Conservation (phyloP, 2,797 vertebrate species). For the Pangasius krempfi region DNA sequence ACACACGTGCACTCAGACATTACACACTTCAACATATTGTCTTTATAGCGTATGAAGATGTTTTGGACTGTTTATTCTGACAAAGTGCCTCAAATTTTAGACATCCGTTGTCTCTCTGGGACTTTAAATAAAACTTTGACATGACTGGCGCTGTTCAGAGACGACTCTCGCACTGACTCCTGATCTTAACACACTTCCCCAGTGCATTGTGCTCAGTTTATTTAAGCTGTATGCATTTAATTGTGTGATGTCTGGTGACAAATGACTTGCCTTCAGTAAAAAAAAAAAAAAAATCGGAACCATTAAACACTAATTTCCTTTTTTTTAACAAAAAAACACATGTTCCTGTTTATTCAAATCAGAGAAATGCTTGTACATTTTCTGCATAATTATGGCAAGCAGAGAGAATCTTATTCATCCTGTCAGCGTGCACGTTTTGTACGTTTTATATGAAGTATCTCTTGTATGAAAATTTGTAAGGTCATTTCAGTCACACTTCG, state of each 20-base stretch:
- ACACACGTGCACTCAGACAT: not conserved
- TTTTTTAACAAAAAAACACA: not conserved
- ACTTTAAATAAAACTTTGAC: not conserved
- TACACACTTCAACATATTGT: not conserved
- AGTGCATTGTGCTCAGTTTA: not conserved
- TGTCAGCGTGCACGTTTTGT: not conserved
- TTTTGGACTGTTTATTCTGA: constrained; percentile 39
- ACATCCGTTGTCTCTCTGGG: not conserved
- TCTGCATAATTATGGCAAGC: not conserved
- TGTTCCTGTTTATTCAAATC: not conserved
- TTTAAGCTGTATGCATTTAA: not conserved
- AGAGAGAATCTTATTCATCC: not conserved
- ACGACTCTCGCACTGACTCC: not conserved
- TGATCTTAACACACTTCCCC: not conserved
- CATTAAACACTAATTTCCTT: constrained; percentile 18
- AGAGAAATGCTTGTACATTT: not conserved
- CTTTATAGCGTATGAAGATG: not conserved
- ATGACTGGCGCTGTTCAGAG: not conserved
- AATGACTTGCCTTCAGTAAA: not conserved
- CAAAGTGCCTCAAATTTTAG: not conserved
- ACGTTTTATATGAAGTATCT: not conserved
- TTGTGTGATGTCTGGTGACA: not conserved
- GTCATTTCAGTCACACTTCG: not conserved
- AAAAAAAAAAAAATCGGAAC: not conserved
- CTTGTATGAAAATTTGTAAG: not conserved